These are phyloP conservation scores for Calameuta pallipes DNA, from an alignment of 2,888 invertebrate species.

Conservation along the genomic window DNA sequence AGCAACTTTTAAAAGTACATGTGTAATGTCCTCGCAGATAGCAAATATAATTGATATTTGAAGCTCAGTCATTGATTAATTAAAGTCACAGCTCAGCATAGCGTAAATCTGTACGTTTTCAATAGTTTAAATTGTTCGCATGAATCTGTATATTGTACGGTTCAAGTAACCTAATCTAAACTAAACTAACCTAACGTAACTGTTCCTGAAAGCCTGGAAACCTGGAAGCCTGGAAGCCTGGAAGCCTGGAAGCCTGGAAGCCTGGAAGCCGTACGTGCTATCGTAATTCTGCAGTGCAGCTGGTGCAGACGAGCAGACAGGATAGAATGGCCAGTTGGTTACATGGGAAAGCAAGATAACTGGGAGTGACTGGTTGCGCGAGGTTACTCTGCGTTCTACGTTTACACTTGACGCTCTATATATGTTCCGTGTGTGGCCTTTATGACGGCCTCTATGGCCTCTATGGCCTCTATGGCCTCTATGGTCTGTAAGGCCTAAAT, in stretches of 20 bases:
- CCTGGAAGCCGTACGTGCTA: slow-evolving; percentile 30
- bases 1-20: background rate
- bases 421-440: background rate
- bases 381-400: slow-evolving; percentile 37
- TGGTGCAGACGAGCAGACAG: slow-evolving; percentile 40
- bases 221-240: background rate
- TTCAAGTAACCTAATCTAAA: background rate
- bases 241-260: background rate
- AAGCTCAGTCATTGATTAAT: background rate
- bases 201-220: background rate
- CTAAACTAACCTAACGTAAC: background rate
- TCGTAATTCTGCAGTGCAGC: slow-evolving; percentile 60
- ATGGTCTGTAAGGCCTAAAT: background rate
- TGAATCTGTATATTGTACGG: background rate
- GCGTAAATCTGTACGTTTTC: background rate
- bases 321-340: slow-evolving; percentile 15
- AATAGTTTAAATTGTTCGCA: background rate
- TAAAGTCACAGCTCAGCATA: background rate
- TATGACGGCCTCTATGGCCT: too few relatives aligned
- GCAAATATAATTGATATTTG: background rate
- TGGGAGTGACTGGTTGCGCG: slow-evolving; percentile 59
- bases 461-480: too few relatives aligned
- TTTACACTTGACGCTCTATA: background rate
- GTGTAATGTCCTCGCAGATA: background rate
- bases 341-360: slow-evolving; percentile 63